phyloP scores from a whole-genome alignment of 2,888 invertebrate species.

The Calameuta idolon region DNA sequence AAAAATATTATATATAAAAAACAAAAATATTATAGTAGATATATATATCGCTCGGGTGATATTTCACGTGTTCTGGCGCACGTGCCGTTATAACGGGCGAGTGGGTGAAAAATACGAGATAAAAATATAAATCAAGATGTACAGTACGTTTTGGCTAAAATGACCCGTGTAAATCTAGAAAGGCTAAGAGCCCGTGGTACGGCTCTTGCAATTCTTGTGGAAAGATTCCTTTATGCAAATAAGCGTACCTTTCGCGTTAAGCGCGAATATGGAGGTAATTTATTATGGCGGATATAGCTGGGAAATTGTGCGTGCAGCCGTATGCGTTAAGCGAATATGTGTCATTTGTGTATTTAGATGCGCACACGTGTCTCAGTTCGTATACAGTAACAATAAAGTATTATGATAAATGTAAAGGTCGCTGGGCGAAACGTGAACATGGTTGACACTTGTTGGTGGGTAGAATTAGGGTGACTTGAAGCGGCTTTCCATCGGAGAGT shows the following conservation, averaged over 20 bases:
- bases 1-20: background rate
- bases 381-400: background rate
- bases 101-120: background rate
- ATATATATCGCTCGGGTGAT: background rate
- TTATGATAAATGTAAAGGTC: background rate
- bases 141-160: background rate
- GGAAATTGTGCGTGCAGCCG: background rate
- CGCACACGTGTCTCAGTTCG: background rate
- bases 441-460: background rate
- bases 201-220: background rate
- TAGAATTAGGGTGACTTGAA: background rate
- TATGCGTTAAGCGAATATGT: background rate
- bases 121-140: background rate
- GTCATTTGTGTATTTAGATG: background rate
- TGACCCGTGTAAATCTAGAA: background rate
- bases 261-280: background rate
- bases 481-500: conserved; percentile 34
- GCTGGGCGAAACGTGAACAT: background rate
- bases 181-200: background rate
- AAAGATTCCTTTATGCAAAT: background rate
- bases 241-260: background rate
- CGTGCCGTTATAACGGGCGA: background rate
- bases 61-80: background rate
- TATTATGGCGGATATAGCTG: background rate
- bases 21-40: no score